These are phyloP conservation scores for Tortrix viridana DNA, from an alignment of 2,888 invertebrate genomes.

Conservation along the genomic window DNA sequence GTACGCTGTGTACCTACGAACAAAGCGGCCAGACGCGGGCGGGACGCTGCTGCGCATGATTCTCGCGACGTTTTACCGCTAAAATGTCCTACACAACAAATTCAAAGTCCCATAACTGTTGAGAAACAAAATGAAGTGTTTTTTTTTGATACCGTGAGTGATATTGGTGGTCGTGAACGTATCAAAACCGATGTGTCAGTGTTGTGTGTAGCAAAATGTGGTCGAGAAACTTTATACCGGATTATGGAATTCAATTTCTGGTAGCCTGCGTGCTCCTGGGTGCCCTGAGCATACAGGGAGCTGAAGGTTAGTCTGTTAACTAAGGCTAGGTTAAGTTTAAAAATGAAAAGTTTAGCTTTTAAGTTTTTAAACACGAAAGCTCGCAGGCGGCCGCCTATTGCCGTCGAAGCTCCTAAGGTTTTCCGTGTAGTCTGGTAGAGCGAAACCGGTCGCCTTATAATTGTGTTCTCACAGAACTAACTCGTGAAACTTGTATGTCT, in stretches of 20 bases:
- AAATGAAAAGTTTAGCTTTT: slow-evolving; percentile 70
- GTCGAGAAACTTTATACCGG: slow-evolving; percentile 87
- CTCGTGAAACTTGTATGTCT: slow-evolving; percentile 80
- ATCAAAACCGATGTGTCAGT: slow-evolving; percentile 84
- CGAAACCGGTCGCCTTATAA: slow-evolving; percentile 65
- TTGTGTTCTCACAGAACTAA: slow-evolving; percentile 78
- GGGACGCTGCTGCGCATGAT: slow-evolving; percentile 83
- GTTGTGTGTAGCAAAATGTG: slow-evolving; percentile 87
- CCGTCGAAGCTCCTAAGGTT: slow-evolving; percentile 58
- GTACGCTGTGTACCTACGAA: slow-evolving; percentile 82
- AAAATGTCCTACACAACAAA: slow-evolving; percentile 75
- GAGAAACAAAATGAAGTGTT: slow-evolving; percentile 84
- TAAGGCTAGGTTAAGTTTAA: slow-evolving; percentile 48
- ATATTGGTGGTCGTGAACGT: slow-evolving; percentile 74
- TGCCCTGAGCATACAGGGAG: slow-evolving; percentile 77
- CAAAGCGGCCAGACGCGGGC: slow-evolving; percentile 85
- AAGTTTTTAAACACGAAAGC: slow-evolving; percentile 72
- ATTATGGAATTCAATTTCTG: slow-evolving; percentile 87
- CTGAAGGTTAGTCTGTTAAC: slow-evolving; percentile 83
- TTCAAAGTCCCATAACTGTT: slow-evolving; percentile 71
- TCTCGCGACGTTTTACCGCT: slow-evolving; percentile 79
- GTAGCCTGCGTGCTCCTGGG: slow-evolving; percentile 74
- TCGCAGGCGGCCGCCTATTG: slow-evolving; percentile 64
- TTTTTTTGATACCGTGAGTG: slow-evolving; percentile 83
- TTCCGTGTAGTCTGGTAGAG: slow-evolving; percentile 53